Conservation (phyloP, 2,797 vertebrate genomes). For the Tenualosa thibaudeaui region DNA sequence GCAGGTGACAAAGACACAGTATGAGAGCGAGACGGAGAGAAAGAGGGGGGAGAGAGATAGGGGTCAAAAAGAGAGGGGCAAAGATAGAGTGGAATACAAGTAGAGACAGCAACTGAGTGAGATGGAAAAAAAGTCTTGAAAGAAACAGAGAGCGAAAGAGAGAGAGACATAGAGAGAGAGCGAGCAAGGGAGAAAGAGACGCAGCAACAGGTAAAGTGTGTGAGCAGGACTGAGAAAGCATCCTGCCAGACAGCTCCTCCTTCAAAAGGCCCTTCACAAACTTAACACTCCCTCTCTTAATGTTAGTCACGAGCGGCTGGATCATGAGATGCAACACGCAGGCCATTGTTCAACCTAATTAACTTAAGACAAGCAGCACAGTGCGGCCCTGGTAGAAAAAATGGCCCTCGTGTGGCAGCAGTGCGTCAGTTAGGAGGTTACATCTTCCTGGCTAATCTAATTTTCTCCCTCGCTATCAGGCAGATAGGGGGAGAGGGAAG, state of each 20-base stretch:
- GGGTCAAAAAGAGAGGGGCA: background rate
- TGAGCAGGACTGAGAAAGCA: no score
- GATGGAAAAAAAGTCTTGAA: background rate
- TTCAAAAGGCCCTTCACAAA: constrained; percentile 2
- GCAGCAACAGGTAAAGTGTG: background rate
- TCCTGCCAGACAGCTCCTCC: background rate
- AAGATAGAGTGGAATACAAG: background rate
- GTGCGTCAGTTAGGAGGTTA: background rate
- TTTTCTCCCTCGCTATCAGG: background rate
- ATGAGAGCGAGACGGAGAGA: constrained; percentile 15
- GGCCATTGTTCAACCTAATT: constrained; percentile 12
- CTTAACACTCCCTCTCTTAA: background rate
- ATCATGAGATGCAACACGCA: background rate
- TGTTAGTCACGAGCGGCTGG: background rate
- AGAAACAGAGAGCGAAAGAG: background rate
- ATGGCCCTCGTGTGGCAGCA: background rate
- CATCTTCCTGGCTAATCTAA: background rate
- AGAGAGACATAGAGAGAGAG: background rate
- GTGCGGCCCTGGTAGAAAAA: background rate
- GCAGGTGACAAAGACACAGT: background rate
- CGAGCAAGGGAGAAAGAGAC: background rate
- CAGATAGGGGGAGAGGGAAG: background rate
- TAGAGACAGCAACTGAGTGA: background rate
- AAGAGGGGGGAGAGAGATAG: background rate
- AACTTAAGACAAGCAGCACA: background rate